Conservation (phyloP, 2,888 invertebrate species). For the Hemaris fuciformis region DNA sequence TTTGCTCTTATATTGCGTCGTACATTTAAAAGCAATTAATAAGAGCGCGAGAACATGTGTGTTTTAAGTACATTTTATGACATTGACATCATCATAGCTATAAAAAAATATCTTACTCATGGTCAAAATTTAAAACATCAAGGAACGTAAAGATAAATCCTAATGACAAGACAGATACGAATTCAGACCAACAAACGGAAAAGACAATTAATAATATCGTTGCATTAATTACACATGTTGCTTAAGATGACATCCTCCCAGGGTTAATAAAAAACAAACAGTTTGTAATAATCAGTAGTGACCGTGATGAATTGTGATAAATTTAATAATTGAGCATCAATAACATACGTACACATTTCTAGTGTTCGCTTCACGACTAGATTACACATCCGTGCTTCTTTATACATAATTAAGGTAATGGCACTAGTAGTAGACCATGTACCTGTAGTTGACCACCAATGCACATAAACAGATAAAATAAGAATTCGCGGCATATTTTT, state of each 20-base stretch:
- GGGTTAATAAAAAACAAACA: not conserved
- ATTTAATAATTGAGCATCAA: not conserved
- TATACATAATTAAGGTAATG: slow-evolving; percentile 11
- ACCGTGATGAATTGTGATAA: not conserved
- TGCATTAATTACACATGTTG: slow-evolving; percentile 13
- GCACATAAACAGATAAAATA: too few relatives aligned
- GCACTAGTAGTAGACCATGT: too few relatives aligned
- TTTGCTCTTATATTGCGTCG: slow-evolving; percentile 12
- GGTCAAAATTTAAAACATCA: not conserved
- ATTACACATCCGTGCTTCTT: not conserved
- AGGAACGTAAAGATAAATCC: not conserved
- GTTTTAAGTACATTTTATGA: not conserved
- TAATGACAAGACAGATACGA: not conserved
- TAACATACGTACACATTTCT: not conserved
- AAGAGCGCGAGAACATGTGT: not conserved
- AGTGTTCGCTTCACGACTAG: not conserved
- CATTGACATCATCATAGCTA: not conserved
- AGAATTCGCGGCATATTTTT: too few relatives aligned
- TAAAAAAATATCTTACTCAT: not conserved
- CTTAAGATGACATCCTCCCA: not conserved
- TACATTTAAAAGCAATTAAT: slow-evolving; percentile 7
- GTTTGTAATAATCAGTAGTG: not conserved
- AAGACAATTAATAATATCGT: slow-evolving; percentile 13
- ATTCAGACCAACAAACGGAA: slow-evolving; percentile 6
- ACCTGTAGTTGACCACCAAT: too few relatives aligned